Evolutionary conservation across 2,797 vertebrate genomes (phyloP), one percentile per base, ranked within the genome.

Genomic region (Malurus leucopterus): DNA sequence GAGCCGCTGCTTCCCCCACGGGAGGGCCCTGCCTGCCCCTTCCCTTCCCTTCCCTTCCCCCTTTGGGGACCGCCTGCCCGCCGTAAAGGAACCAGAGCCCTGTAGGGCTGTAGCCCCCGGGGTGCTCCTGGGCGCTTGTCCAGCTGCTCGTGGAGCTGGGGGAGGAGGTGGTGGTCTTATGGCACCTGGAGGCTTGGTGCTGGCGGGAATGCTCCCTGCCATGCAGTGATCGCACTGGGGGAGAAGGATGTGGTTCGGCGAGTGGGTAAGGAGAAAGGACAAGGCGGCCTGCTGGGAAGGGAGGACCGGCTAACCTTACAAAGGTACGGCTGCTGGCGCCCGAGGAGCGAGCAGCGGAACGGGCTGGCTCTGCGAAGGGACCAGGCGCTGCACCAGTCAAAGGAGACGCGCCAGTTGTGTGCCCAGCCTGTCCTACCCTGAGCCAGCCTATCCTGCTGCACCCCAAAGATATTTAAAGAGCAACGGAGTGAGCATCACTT

Each of bases 381-480:
- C 63, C 36, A 0, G 49, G 34, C 30, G 1, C 55, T 6, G 54
- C 22, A 0, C 26, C 2, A 55, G 32, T 79, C 75, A 38, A 65
- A 75, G 59, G 71, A 79, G 68, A 27, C 19, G 11, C 23, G 23
- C 64, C 82, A 32, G 0, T 34, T 13, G 3, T 26, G 84, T 54
- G 86, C 67, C 71, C 27, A 34, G 63, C 53, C 55, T 44, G 59
- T 57, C 68, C 53, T 24, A 1, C 50, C 0, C 57, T 29, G 49
- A n/a, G 57, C 69, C 73, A 80, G 80, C 86, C 73, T 63, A 38
- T 67, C 54, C 65, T 29, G 44, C 46, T 30, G 41, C 54, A 32
- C 84, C 50, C 69, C 49, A 17, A 22, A 62, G 70, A 30, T 34
- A 32, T 15, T 90, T 86, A 61, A 81, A 93, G 90, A 77, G 86